Conservation (phyloP, 2,888 invertebrate species). For the Coecobrya sp. region DNA sequence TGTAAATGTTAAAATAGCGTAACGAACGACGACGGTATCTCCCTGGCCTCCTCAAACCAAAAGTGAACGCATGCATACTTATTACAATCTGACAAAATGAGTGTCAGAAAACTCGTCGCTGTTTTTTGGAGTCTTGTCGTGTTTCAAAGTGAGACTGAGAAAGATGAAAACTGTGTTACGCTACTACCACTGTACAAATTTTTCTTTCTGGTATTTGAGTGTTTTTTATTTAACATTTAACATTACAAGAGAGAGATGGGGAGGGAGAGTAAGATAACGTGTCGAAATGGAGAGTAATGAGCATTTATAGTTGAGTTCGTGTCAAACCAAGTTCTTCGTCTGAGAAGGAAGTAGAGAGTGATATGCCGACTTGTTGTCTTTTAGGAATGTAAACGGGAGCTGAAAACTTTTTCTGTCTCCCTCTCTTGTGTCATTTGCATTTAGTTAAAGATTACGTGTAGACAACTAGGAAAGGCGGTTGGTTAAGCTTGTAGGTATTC, state of each 20-base stretch:
- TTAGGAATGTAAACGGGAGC: conserved; percentile 73
- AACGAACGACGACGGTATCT: conserved; percentile 68
- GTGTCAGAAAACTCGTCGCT: conserved; percentile 75
- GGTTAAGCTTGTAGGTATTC: conserved; percentile 65
- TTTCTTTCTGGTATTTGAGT: conserved; percentile 57
- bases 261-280: conserved; percentile 62
- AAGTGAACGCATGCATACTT: conserved; percentile 73
- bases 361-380: conserved; percentile 74
- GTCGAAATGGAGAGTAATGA: conserved; percentile 74
- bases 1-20: conserved; percentile 69
- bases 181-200: conserved; percentile 31
- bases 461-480: conserved; percentile 68
- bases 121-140: conserved; percentile 44
- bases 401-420: conserved; percentile 43
- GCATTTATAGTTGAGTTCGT: conserved; percentile 64
- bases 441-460: conserved; percentile 64
- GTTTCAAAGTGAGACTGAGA: conserved; percentile 34
- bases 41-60: conserved; percentile 12
- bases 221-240: conserved; percentile 46
- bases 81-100: conserved; percentile 80
- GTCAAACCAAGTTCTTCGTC: conserved; percentile 46
- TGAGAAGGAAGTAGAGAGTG: neutral
- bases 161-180: conserved; percentile 46
- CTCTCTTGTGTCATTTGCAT: conserved; percentile 69
- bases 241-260: conserved; percentile 28